These are phyloP conservation scores for Chaenodraco wilsoni DNA, from an alignment of 2,797 vertebrate genomes.

Conservation along the genomic window DNA sequence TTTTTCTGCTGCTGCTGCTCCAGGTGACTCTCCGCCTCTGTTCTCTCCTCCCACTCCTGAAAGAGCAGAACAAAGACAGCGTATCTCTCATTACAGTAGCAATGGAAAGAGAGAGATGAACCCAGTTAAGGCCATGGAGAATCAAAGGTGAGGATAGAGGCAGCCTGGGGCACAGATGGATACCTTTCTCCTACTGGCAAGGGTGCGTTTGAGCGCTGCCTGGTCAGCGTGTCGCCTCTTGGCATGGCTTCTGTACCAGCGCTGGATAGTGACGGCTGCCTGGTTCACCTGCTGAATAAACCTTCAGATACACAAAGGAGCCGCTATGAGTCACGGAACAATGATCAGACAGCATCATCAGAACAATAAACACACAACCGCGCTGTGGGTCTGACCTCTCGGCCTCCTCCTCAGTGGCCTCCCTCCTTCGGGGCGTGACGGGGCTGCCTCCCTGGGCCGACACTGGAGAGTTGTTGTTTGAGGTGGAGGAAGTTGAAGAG, in stretches of 20 bases:
- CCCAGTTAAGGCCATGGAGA: background rate
- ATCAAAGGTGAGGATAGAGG: background rate
- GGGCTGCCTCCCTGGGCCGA: slow-evolving; percentile 57
- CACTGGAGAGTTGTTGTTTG: slow-evolving; percentile 73
- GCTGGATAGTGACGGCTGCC: slow-evolving; percentile 92
- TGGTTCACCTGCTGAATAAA: slow-evolving; percentile 93
- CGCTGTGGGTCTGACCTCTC: slow-evolving; percentile 85
- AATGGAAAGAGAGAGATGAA: background rate
- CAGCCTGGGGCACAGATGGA: background rate
- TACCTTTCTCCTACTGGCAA: slow-evolving; percentile 87
- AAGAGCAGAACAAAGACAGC: background rate
- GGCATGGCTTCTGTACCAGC: slow-evolving; percentile 89
- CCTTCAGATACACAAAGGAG: slow-evolving; percentile 72
- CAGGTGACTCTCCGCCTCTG: slow-evolving; percentile 68
- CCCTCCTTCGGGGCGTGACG: slow-evolving; percentile 71
- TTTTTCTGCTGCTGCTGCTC: slow-evolving; percentile 82
- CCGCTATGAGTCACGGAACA: background rate
- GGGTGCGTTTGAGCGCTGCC: slow-evolving; percentile 73
- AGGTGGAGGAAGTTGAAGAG: slow-evolving; percentile 78
- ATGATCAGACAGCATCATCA: fast-evolving
- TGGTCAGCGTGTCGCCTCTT: slow-evolving; percentile 69
- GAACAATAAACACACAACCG: background rate
- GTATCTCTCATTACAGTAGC: background rate
- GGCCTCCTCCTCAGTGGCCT: slow-evolving; percentile 94
- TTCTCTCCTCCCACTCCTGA: slow-evolving; percentile 77